A percentile compares a stretch with the other conserved stretches of the same genome.
Evolutionary conservation across 2,113 vertebrate species (phyloP).

Genomic region (Xiphias gladius): DNA sequence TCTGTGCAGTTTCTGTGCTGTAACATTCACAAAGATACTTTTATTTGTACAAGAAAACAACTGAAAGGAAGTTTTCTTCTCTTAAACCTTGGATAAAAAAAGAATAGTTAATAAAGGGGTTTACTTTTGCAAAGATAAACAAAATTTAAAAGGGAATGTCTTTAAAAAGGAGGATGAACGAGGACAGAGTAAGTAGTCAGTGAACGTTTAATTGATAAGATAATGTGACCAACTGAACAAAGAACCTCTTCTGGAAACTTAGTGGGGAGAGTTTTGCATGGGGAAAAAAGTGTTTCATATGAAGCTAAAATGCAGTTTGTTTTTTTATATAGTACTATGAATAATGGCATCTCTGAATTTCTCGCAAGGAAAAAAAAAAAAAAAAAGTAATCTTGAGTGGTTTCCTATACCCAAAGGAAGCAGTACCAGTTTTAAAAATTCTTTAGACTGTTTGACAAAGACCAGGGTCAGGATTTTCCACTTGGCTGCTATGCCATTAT

Average conservation of each 20-base stretch:
- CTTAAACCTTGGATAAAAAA: not conserved
- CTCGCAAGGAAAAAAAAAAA: slow-evolving; percentile 19
- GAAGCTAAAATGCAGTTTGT: slow-evolving; percentile 6
- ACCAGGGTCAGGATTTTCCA: slow-evolving; percentile 61
- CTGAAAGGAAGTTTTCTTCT: not conserved
- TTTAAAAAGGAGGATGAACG: not conserved
- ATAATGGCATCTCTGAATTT: slow-evolving; percentile 16
- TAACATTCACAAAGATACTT: not conserved
- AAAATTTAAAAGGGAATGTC: not conserved
- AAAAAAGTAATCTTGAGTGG: not conserved
- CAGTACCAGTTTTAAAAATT: slow-evolving; percentile 10
- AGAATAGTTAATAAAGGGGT: not conserved
- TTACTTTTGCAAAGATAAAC: slow-evolving; percentile 1
- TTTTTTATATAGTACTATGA: slow-evolving; percentile 5
- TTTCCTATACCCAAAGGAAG: slow-evolving; percentile 32
- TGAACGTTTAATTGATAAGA: slow-evolving; percentile 3
- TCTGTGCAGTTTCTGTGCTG: not conserved
- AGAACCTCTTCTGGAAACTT: slow-evolving; percentile 27
- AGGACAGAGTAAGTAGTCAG: not conserved
- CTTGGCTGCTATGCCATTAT: slow-evolving; percentile 5
- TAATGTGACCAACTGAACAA: slow-evolving; percentile 1
- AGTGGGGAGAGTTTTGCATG: slow-evolving; percentile 1
- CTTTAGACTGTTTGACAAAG: slow-evolving; percentile 27
- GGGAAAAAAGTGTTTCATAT: not conserved
- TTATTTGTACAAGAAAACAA: not conserved